Evolutionary conservation across 2,888 invertebrate species (phyloP), one percentile per base, ranked within the genome.

Genomic region (Amiota mariae): DNA sequence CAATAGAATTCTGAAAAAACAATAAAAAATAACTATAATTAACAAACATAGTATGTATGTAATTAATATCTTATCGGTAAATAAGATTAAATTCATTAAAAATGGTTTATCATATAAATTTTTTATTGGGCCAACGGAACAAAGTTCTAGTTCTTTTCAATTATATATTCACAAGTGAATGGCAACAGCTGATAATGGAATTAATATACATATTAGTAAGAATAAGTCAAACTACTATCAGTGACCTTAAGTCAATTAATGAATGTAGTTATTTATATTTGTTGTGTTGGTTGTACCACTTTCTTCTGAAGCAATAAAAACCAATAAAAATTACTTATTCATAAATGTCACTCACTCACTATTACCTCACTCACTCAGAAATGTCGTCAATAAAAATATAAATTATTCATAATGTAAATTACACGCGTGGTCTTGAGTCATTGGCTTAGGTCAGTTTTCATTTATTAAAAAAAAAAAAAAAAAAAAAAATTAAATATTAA

Each of bases 391-490:
- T 66, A 48, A 47, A 66, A 36, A 36, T 36, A 10, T 66, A 18
- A 66, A 48, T 66, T 49, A 66, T 66, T 66, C 9, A 66, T 10
- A 59, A 57, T 10, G 13, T 10, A 9, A 49, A 36, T 18, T 48
- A 15, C 24, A n/a, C 24, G 24, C 67, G 54, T 54, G 67, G 20
- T 20, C 67, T 24, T 51, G 51, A 54, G 10, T 18, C 24, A 68
- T 51, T 68, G 67, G 12, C 18, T 20, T n/a, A 68, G 67, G 67
- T 68, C 67, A 68, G 54, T 68, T 15, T 57, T 15, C n/a, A n/a
- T n/a, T n/a, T n/a, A n/a, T n/a, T n/a, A n/a, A n/a, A n/a, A n/a
- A n/a, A n/a, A n/a, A n/a, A n/a, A n/a, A n/a, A n/a, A n/a, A n/a
- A n/a, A n/a, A n/a, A n/a, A n/a, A n/a, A n/a, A n/a, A n/a, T n/a